These are phyloP conservation scores for Paramormyrops hopkinsi DNA, from an alignment of 2,797 vertebrate species.

Conservation along the genomic window DNA sequence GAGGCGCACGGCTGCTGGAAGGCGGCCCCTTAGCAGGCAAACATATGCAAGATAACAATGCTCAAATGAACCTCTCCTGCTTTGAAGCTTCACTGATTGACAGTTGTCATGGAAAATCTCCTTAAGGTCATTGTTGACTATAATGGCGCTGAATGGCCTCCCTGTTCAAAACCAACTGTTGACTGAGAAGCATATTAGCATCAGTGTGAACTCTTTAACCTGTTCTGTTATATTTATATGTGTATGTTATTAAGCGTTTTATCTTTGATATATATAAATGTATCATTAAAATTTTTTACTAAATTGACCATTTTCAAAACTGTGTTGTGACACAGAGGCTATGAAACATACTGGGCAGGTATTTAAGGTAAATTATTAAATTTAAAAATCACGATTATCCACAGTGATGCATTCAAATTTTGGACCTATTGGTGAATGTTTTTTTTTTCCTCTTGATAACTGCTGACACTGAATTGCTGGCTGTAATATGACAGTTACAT, in stretches of 20 bases:
- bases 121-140: conserved; percentile 16
- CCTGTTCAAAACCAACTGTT: background rate
- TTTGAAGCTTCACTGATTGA: conserved; percentile 3
- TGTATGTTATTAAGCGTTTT: background rate
- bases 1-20: conserved; percentile 40
- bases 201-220: background rate
- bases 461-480: background rate
- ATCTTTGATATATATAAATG: background rate
- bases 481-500: background rate
- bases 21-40: conserved; percentile 26
- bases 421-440: background rate
- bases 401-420: background rate
- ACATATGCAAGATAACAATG: background rate
- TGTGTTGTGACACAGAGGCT: background rate
- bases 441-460: background rate
- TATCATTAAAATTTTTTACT: background rate
- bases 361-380: background rate
- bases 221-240: background rate
- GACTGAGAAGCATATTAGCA: background rate
- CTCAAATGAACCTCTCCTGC: background rate
- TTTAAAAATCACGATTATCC: background rate
- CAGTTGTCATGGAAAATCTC: conserved; percentile 21
- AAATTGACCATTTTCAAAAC: background rate
- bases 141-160: background rate
- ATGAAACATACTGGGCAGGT: background rate